These are phyloP conservation scores for Gracilinanus agilis DNA, from an alignment of 2,113 vertebrate genomes.

Conservation along the genomic window DNA sequence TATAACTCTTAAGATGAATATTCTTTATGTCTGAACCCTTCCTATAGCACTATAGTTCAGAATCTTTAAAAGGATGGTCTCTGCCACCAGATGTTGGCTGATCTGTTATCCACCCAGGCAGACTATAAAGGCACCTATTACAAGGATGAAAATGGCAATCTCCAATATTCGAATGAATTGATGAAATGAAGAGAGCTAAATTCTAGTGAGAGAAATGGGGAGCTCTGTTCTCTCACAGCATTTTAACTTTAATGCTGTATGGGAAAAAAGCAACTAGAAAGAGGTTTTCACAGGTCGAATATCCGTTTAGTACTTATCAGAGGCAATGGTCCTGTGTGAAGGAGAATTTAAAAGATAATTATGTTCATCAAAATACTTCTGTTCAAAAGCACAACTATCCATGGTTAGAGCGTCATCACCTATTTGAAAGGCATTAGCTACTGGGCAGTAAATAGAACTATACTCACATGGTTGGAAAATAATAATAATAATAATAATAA, in stretches of 20 bases:
- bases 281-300: not conserved
- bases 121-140: not conserved
- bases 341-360: conserved; percentile 5
- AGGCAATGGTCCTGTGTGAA: not conserved
- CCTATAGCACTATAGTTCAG: conserved; percentile 67
- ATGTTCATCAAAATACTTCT: not conserved
- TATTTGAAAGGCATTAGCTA: not conserved
- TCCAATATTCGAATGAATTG: not conserved
- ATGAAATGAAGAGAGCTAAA: not conserved
- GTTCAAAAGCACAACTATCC: not conserved
- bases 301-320: not conserved
- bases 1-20: not conserved
- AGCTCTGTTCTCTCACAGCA: not conserved
- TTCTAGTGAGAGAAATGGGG: not conserved
- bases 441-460: not conserved
- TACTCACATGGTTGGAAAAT: not conserved
- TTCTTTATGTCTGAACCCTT: not conserved
- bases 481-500: not conserved
- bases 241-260: not conserved
- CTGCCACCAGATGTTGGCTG: conserved; percentile 77
- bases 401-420: not conserved
- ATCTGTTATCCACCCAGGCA: not conserved
- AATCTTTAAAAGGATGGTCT: conserved; percentile 75
- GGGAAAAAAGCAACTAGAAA: not conserved
- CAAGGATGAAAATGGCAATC: not conserved